Base-by-base conservation (phyloP, 2,113 vertebrate species). In the Oryzias woworae region DNA sequence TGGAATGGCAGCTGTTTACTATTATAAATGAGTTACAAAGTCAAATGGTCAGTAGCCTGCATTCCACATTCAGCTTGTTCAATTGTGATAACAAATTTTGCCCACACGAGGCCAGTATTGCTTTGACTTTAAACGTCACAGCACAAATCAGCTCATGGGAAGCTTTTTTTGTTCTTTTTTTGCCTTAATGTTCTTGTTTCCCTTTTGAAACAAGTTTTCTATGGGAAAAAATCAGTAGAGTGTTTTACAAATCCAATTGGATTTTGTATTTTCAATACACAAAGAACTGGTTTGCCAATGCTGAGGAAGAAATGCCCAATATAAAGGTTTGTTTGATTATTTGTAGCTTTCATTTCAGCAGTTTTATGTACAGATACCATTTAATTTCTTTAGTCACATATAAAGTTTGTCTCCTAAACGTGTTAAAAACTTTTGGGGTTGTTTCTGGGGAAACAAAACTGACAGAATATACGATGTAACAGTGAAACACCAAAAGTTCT, bases 41-140 rank as follows among this genome's bases (percentile, higher is more conserved):
- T 53, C 41, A 48, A n/a, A 41, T 64, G 46, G 36, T 69, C 43
- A 0, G 8, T 53, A 63, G 67, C n/a, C n/a, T 73, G 20, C 44
- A 28, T 54, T 60, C 26, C 43, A 59, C 49, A 63, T 49, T 22
- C 16, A 52, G 52, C n/a, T 31, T 18, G 41, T 53, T 24, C 31
- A 70, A 31, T 65, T 80, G 74, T 78, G 61, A 72, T 74, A 50
- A 67, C 53, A 58, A 17, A 69, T 20, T 8, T 63, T 17, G 23
- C 44, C 68, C 81, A 80, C 71, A 80, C 76, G 78, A 86, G 73
- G 75, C 16, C 78, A 75, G 80, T 81, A 48, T 67, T 77, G 60
- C 54, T 71, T 45, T 51, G 28, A 52, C 17, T 66, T 18, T 22
- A 14, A 26, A 43, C 22, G 26, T 17, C 0, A 1, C 12, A 50